These are phyloP conservation scores for Paraplagusia blochii DNA, from an alignment of 2,113 vertebrate species.

Conservation along the genomic window DNA sequence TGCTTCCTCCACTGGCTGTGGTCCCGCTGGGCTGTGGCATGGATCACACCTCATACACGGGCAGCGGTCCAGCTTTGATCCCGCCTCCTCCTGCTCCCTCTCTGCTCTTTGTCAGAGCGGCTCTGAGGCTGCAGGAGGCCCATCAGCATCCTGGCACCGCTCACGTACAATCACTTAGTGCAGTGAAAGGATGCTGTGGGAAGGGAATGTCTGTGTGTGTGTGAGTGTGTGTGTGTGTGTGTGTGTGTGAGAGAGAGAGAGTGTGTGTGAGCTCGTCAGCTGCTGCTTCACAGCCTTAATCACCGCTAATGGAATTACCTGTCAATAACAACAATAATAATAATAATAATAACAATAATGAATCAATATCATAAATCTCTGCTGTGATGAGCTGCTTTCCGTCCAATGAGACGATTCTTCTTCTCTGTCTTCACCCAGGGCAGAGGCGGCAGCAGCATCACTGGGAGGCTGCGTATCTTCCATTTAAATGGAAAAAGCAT, in stretches of 20 bases:
- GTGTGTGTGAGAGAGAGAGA: too few relatives aligned
- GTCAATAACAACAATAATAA: neutral
- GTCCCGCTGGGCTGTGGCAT: slow-evolving; percentile 18
- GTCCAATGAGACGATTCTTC: too few relatives aligned
- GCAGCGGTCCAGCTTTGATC: slow-evolving; percentile 36
- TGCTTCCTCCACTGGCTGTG: neutral
- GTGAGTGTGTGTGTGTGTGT: slow-evolving; percentile 59
- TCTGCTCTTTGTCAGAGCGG: slow-evolving; percentile 25
- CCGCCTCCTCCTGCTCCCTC: slow-evolving; percentile 13
- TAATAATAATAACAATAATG: too few relatives aligned
- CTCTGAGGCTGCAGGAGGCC: slow-evolving; percentile 55
- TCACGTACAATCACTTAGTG: slow-evolving; percentile 92
- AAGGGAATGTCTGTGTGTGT: slow-evolving; percentile 67
- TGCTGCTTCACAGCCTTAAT: slow-evolving; percentile 15
- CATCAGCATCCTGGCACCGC: slow-evolving; percentile 66
- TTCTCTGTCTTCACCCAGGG: too few relatives aligned
- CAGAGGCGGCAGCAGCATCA: too few relatives aligned
- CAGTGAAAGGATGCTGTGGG: slow-evolving; percentile 77
- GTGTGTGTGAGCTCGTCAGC: slow-evolving; percentile 2
- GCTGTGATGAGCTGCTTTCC: too few relatives aligned
- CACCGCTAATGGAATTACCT: slow-evolving; percentile 40
- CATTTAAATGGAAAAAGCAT: too few relatives aligned
- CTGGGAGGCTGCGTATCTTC: too few relatives aligned
- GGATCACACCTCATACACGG: slow-evolving; percentile 36
- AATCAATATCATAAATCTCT: too few relatives aligned